A percentile compares a stretch with the other conserved stretches of the same genome.
phyloP scores from a whole-genome alignment of 1,140 invertebrate species.

The Cherax quadricarinatus region DNA sequence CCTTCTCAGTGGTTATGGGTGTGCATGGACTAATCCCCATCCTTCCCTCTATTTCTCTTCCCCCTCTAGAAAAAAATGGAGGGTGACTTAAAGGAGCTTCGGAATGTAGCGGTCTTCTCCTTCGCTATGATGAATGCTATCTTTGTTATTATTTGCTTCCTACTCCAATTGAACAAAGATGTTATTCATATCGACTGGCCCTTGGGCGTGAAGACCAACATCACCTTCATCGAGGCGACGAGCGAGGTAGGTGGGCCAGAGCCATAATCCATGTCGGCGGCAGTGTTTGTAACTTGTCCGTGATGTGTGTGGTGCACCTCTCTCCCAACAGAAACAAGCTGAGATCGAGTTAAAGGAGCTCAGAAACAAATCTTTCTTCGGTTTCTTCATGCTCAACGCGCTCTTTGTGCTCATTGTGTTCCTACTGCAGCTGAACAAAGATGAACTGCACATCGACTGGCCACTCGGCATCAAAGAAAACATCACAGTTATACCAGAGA shows the following conservation, averaged over 20 bases:
- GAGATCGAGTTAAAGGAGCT: conserved; percentile 92
- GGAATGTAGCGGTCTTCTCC: conserved; percentile 95
- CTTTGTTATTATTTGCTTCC: conserved; percentile 98
- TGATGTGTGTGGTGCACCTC: conserved; percentile 59
- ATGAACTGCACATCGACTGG: conserved; percentile 96
- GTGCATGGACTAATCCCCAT: conserved; percentile 52
- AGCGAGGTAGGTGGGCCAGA: conserved; percentile 87
- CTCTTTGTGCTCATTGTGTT: conserved; percentile 99
- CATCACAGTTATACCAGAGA: conserved; percentile 94
- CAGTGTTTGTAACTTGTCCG: conserved; percentile 12
- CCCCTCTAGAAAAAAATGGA: conserved; percentile 87
- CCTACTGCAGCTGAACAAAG: conserved; percentile 98
- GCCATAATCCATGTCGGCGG: background rate
- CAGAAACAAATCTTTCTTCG: conserved; percentile 97
- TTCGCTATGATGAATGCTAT: conserved; percentile 99
- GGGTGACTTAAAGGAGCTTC: conserved; percentile 92
- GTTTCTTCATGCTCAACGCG: conserved; percentile 99
- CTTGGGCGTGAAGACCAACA: conserved; percentile 94
- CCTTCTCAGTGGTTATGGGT: background rate
- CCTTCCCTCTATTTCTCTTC: conserved; percentile 55
- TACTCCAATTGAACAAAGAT: conserved; percentile 97
- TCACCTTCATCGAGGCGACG: conserved; percentile 90
- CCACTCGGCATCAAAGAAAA: conserved; percentile 95
- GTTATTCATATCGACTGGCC: conserved; percentile 95
- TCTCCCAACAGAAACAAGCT: conserved; percentile 85